Evolutionary conservation across 2,113 vertebrate genomes (phyloP).

Genomic region (Pteruthius melanotis): DNA sequence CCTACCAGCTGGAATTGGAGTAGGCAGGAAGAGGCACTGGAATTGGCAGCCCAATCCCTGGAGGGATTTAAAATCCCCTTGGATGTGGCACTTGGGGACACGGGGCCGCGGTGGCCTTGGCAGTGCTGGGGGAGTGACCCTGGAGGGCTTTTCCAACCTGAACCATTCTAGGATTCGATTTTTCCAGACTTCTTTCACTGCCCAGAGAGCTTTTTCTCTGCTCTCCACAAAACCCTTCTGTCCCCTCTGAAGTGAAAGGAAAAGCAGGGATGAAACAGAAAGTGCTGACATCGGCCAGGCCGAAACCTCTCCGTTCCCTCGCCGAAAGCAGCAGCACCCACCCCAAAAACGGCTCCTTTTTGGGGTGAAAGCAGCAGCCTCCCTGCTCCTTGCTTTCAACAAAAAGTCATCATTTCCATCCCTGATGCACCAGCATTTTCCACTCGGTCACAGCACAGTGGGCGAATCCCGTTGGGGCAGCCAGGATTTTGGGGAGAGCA

Average conservation of each 20-base stretch:
- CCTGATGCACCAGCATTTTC: neutral
- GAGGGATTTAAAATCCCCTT: neutral
- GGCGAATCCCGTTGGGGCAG: neutral
- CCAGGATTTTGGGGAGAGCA: neutral
- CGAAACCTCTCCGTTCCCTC: neutral
- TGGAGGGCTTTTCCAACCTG: neutral
- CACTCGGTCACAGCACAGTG: accelerated
- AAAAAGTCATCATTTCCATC: neutral
- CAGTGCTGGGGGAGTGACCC: neutral
- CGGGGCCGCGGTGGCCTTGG: neutral
- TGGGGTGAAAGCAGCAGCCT: neutral
- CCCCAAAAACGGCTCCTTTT: neutral
- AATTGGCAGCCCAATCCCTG: neutral
- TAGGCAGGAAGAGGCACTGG: neutral
- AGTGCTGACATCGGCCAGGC: neutral
- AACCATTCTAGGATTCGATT: accelerated
- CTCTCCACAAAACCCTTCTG: neutral
- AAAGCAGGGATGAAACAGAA: neutral
- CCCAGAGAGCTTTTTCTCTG: neutral
- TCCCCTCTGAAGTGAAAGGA: neutral
- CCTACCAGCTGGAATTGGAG: neutral
- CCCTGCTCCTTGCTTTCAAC: neutral
- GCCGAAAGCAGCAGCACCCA: neutral
- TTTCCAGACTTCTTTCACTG: neutral
- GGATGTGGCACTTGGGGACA: neutral